Evolutionary conservation across 2,797 vertebrate genomes (phyloP), one percentile per base, ranked within the genome.

Genomic region (Cossypha polioptera): DNA sequence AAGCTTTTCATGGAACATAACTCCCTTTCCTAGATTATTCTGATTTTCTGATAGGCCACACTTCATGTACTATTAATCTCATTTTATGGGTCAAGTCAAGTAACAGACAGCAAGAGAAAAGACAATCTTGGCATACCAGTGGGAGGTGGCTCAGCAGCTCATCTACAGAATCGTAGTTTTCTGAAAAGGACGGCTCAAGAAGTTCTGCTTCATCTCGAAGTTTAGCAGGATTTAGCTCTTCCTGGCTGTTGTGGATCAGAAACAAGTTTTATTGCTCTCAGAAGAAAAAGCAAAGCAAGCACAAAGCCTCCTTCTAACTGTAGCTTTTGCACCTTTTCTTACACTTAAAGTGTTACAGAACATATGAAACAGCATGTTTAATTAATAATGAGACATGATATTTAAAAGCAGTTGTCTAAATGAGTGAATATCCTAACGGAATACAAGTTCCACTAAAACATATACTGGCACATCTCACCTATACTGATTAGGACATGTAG

Each of bases 161-260:
- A 93, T 98, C 98, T 97, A 98, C 96, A 55, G 98, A 98, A 20
- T 98, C 98, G 29, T 99, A 98, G 98, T 96, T 99, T 98, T 99
- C 99, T 94, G 98, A 98, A 96, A 98, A 98, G 58, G 98, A 97
- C 71, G 98, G 97, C 80, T 99, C 98, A 63, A 98, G 98, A 90
- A 98, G 96, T 95, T 97, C 97, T 54, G 98, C 96, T 80, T 99
- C 98, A 61, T 99, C 98, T 33, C 93, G 96, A 94, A 98, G 97
- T 55, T 97, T 98, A 89, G 97, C 91, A 35, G 98, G 96, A 76
- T 96, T 98, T 86, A 97, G 81, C 16, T 99, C 98, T 97, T 99
- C 98, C 95, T 99, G 98, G 97, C 98, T 98, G 95, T 95, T 94
- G 63, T 11, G 76, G 71, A 81, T 25, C 11, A 97, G 54, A 95